phyloP scores from a whole-genome alignment of 1,140 invertebrate species.

The Chymomyza costata region DNA sequence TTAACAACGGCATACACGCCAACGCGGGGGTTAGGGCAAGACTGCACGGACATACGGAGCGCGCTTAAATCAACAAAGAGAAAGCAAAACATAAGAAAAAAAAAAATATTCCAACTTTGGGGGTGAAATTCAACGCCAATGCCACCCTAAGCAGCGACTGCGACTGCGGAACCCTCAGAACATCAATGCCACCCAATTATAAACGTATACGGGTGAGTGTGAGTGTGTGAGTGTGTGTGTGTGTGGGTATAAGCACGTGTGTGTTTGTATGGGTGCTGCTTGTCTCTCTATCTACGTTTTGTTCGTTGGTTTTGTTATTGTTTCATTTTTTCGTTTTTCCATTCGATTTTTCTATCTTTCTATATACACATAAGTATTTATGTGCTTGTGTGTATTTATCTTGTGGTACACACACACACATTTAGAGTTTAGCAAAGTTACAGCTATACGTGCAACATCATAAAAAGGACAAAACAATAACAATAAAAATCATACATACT shows the following conservation, averaged over 20 bases:
- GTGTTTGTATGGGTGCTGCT: slow-evolving; percentile 2
- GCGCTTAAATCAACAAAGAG: slow-evolving; percentile 61
- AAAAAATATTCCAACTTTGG: slow-evolving; percentile 53
- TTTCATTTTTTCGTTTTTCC: slow-evolving; percentile 60
- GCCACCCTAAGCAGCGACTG: slow-evolving; percentile 38
- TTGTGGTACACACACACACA: slow-evolving; percentile 27
- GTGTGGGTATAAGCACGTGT: not conserved
- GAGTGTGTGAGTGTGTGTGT: slow-evolving; percentile 7
- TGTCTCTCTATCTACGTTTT: slow-evolving; percentile 12
- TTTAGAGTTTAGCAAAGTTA: slow-evolving; percentile 31
- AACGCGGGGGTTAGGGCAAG: slow-evolving; percentile 11
- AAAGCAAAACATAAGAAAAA: slow-evolving; percentile 18
- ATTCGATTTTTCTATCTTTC: slow-evolving; percentile 45
- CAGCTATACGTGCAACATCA: slow-evolving; percentile 54
- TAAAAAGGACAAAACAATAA: slow-evolving; percentile 73
- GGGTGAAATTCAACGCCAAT: slow-evolving; percentile 46
- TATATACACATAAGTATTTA: slow-evolving; percentile 24
- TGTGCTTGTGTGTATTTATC: slow-evolving; percentile 29
- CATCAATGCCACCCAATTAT: slow-evolving; percentile 69
- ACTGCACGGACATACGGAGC: not conserved
- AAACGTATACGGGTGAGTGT: slow-evolving; percentile 44
- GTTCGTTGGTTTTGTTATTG: slow-evolving; percentile 50
- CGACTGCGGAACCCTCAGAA: slow-evolving; percentile 43
- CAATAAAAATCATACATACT: slow-evolving; percentile 71
- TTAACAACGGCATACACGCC: slow-evolving; percentile 22